phyloP scores from a whole-genome alignment of 2,113 vertebrate genomes.

The Podarcis cretensis region DNA sequence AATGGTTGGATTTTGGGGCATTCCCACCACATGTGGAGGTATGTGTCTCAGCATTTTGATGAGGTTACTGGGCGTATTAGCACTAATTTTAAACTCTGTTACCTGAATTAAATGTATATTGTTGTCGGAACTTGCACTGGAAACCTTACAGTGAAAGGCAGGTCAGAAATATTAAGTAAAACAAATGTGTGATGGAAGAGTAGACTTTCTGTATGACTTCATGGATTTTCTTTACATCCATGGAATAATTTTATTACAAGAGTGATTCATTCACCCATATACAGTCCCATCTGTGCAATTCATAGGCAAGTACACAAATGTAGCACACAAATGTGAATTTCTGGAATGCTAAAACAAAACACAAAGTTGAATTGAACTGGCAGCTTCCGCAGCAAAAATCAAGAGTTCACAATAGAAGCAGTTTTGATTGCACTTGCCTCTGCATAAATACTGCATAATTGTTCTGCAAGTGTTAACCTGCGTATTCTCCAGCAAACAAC shows the following conservation, averaged over 20 bases:
- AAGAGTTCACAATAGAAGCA: neutral
- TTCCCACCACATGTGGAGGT: no score
- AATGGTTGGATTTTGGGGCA: no score
- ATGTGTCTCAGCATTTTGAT: no score
- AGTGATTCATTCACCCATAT: neutral
- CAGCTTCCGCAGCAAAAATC: neutral
- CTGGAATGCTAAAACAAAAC: neutral
- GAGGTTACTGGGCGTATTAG: no score
- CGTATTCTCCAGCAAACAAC: neutral
- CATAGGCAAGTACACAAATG: neutral
- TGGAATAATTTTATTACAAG: neutral
- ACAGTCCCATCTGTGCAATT: neutral
- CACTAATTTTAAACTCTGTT: no score
- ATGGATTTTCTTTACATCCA: neutral
- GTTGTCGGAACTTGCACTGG: no score
- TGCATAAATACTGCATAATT: neutral
- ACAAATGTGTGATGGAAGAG: fast-evolving
- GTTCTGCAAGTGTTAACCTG: neutral
- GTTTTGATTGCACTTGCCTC: neutral
- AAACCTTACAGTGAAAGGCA: no score
- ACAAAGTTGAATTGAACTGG: neutral
- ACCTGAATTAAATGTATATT: no score
- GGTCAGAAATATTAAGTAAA: neutral
- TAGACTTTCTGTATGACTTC: neutral
- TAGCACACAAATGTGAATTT: neutral